Conservation (phyloP, 2,113 vertebrate genomes). For the Pagrus major region DNA sequence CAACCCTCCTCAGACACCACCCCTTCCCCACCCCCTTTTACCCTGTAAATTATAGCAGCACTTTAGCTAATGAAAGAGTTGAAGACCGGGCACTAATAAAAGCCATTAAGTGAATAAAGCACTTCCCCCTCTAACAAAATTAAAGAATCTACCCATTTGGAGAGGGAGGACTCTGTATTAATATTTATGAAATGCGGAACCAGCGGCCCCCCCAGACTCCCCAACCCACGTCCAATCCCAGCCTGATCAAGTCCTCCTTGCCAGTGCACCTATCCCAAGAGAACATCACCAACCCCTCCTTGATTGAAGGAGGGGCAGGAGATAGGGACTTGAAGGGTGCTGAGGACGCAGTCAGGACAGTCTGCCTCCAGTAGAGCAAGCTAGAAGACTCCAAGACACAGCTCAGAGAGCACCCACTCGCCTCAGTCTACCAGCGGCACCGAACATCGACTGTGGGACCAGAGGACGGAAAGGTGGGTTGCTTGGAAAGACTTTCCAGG, state of each 20-base stretch:
- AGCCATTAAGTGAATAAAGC: constrained; percentile 91
- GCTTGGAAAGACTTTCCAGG: constrained; percentile 42
- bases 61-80: constrained; percentile 92
- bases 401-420: constrained; percentile 51
- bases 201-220: constrained; percentile 68
- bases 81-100: constrained; percentile 89
- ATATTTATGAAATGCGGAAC: constrained; percentile 90
- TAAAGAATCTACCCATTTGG: constrained; percentile 86
- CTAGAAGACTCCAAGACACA: constrained; percentile 73
- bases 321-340: constrained; percentile 81
- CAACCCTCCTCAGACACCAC: constrained; percentile 68
- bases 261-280: constrained; percentile 84
- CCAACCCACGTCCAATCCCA: constrained; percentile 78
- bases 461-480: constrained; percentile 61
- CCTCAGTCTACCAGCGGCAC: constrained; percentile 21
- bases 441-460: constrained; percentile 34
- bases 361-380: constrained; percentile 80
- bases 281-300: constrained; percentile 81
- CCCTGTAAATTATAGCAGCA: constrained; percentile 91
- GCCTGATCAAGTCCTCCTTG: constrained; percentile 78
- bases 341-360: constrained; percentile 82
- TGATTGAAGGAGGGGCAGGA: constrained; percentile 79
- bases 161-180: constrained; percentile 86
- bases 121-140: constrained; percentile 90
- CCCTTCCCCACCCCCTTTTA: constrained; percentile 66